Conservation (phyloP, 2,888 invertebrate species). For the Oscheius onirici region DNA sequence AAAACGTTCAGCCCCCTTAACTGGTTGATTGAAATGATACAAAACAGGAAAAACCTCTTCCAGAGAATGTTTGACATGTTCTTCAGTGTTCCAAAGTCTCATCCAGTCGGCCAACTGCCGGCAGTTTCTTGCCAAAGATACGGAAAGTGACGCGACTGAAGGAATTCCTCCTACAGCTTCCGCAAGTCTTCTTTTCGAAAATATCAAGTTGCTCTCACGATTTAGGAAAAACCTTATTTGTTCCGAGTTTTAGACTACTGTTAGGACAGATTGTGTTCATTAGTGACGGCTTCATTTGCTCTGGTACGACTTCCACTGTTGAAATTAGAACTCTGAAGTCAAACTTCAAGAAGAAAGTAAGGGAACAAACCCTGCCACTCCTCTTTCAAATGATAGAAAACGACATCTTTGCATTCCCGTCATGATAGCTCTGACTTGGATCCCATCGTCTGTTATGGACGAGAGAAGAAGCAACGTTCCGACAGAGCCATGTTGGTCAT, state of each 20-base stretch:
- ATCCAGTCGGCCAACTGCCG: constrained; percentile 7
- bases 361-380: background rate
- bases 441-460: constrained; percentile 3
- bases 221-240: background rate
- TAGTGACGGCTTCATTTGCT: background rate
- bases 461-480: constrained; percentile 2
- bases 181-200: background rate
- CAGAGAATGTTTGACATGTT: background rate
- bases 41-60: background rate
- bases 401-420: constrained; percentile 12
- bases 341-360: background rate
- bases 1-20: constrained; percentile 17
- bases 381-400: background rate
- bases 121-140: constrained; percentile 6
- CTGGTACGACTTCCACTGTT: background rate
- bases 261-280: background rate
- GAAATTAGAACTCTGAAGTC: background rate
- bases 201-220: background rate
- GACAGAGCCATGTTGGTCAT: background rate
- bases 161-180: background rate
- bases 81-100: constrained; percentile 6
- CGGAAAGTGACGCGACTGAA: background rate
- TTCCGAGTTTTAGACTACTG: background rate
- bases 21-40: background rate
- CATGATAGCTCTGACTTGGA: constrained; percentile 2